phyloP scores from a whole-genome alignment of 2,797 vertebrate genomes.

The Numenius phaeopus region DNA sequence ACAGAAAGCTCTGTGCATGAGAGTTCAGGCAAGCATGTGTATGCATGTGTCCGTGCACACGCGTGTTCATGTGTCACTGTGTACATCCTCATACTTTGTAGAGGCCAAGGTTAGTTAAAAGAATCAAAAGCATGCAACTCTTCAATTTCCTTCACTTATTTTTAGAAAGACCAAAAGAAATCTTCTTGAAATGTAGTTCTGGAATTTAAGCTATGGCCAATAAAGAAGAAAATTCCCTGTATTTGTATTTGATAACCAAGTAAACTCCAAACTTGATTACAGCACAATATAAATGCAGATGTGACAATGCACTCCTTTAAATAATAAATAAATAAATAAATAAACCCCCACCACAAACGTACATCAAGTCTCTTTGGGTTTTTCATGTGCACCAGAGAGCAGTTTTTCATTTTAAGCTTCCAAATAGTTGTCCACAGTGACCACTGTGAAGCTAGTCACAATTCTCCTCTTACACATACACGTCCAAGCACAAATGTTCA shows the following conservation, averaged over 20 bases:
- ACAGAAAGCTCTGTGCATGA: neutral
- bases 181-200: neutral
- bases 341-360: neutral
- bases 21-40: neutral
- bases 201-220: neutral
- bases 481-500: neutral
- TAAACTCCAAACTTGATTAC: neutral
- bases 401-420: neutral
- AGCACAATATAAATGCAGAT: neutral
- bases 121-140: neutral
- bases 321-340: neutral
- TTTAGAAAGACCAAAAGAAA: constrained; percentile 1
- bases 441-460: neutral
- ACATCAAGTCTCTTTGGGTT: neutral
- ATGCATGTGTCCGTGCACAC: neutral
- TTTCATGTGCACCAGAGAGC: neutral
- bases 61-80: neutral
- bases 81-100: neutral
- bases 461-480: neutral
- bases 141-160: neutral
- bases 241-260: neutral
- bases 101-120: neutral
- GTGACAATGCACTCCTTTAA: neutral
- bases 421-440: neutral
- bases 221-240: constrained; percentile 8